Conservation (phyloP, 1,140 invertebrate genomes). For the Procambarus clarkii region DNA sequence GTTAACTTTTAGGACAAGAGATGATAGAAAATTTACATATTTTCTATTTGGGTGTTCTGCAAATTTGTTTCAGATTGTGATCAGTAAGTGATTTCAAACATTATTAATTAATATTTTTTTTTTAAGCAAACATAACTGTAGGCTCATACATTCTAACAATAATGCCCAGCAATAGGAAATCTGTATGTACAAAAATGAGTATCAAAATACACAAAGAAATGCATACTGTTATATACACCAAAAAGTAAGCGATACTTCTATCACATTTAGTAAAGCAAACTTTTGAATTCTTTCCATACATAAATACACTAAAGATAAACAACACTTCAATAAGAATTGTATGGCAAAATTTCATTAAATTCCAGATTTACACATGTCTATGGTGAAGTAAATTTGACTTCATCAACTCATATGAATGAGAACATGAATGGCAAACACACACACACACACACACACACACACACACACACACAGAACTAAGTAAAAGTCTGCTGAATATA, state of each 20-base stretch:
- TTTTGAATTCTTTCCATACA: background rate
- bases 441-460: no score
- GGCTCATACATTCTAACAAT: background rate
- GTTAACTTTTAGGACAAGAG: background rate
- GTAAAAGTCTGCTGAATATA: no score
- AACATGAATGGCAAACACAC: no score
- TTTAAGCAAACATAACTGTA: background rate
- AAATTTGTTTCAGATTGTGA: background rate
- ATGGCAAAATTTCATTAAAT: no score
- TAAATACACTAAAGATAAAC: background rate
- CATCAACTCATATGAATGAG: background rate
- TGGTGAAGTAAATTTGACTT: background rate
- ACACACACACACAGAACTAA: no score
- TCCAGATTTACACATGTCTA: no score
- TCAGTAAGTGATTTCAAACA: background rate
- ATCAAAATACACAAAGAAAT: background rate
- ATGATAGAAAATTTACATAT: background rate
- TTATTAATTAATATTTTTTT: background rate
- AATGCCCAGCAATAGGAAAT: conserved; percentile 19
- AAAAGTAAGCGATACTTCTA: background rate
- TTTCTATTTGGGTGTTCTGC: background rate
- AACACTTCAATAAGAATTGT: background rate
- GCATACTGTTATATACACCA: background rate
- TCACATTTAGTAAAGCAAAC: background rate
- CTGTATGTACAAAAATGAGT: conserved; percentile 16